These are phyloP conservation scores for Actinostola sp. DNA, from an alignment of 92 coral and sea anemone species.

Conservation along the genomic window DNA sequence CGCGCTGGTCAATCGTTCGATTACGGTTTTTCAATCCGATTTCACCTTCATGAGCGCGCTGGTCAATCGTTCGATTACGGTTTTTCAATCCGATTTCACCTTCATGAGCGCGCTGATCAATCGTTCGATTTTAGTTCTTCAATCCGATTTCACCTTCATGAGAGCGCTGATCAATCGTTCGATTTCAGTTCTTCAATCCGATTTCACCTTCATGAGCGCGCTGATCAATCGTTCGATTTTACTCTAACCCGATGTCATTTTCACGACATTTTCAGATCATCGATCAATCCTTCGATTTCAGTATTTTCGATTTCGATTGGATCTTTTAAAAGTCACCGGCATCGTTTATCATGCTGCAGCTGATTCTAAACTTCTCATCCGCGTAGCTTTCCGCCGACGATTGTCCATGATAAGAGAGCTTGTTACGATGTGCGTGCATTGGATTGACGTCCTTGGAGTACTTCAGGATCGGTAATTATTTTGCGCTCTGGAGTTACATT, in stretches of 20 bases:
- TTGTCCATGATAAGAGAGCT: background rate
- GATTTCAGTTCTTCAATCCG: no score
- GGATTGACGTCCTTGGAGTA: background rate
- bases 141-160: no score
- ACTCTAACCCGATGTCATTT: background rate
- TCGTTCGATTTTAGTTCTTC: no score
- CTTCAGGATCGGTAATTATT: background rate
- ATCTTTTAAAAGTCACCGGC: conserved; percentile 8
- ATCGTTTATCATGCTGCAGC: background rate
- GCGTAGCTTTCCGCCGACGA: background rate
- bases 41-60: background rate
- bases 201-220: no score
- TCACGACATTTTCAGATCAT: background rate
- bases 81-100: no score
- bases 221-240: background rate
- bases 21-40: no score
- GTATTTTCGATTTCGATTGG: background rate
- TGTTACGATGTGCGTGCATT: background rate
- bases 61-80: conserved; percentile 1
- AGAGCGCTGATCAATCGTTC: no score
- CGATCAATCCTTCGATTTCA: conserved; percentile 3
- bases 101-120: no score
- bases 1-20: background rate
- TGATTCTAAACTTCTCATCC: background rate
- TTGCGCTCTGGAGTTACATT: no score